A percentile compares a stretch with the other conserved stretches of the same genome.
These are phyloP conservation scores for Stratiomys singularior DNA, from an alignment of 2,888 invertebrate species.

Conservation along the genomic window DNA sequence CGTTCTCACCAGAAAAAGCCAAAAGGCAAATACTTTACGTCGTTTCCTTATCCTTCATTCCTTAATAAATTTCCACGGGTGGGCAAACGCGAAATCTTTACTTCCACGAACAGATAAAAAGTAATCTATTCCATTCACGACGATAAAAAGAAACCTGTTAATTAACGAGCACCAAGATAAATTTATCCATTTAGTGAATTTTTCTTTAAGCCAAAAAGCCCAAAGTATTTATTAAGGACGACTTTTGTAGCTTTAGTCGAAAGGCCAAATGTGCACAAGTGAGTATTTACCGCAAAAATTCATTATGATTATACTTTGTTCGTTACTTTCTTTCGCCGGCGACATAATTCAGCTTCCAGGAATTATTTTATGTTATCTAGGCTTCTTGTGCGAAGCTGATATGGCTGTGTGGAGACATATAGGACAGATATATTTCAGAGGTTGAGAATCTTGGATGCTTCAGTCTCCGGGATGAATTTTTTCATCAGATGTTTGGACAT, in stretches of 20 bases:
- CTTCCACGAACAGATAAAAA: no score
- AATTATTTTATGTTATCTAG: background rate
- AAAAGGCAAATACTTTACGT: no score
- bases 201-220: background rate
- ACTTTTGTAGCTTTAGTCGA: no score
- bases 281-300: slow-evolving; percentile 28
- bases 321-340: background rate
- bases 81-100: no score
- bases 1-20: no score
- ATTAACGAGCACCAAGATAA: background rate
- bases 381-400: background rate
- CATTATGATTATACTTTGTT: slow-evolving; percentile 22
- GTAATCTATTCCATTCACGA: background rate
- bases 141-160: background rate
- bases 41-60: no score
- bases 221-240: no score
- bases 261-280: background rate
- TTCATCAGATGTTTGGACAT: no score
- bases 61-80: no score
- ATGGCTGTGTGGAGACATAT: background rate
- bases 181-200: background rate
- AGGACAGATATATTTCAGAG: background rate
- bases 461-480: no score
- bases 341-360: slow-evolving; percentile 9
- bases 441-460: background rate